Base-by-base conservation (phyloP, 1,140 invertebrate species). In the Stegodyphus dumicola region DNA sequence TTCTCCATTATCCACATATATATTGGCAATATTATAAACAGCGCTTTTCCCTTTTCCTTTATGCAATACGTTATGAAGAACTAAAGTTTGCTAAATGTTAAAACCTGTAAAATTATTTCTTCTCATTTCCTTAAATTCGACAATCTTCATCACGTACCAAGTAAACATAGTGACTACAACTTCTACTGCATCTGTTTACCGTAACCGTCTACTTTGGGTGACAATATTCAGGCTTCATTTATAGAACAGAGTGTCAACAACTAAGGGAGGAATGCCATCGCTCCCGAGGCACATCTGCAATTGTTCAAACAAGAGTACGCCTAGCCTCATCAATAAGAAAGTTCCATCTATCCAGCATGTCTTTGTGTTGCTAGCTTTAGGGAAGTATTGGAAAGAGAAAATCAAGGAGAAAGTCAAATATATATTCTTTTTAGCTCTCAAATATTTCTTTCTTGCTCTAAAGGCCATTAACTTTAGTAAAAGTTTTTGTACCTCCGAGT, bases 371-470 rank as follows among this genome's bases (percentile, higher is more conserved):
- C 73, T 70, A 77, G 48, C 80, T 75, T 75, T 56, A 33, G 81
- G 81, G 81, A 85, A 85, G 81, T 85, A 85, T 85, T 76, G 74
- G 81, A 85, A 76, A 77, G 81, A 76, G 52, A 60, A 85, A 85
- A 85, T 76, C 81, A 77, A 77, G 81, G 18, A 54, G 81, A 85
- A 85, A 85, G 81, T 85, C 74, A 85, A 85, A 85, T 60, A 85
- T 65, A 83, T 76, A 85, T 76, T 83, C 80, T 83, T 81, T 83
- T 60, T 51, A 54, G 60, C 13, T 67, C n/a, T 70, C 51, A 75
- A 66, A 80, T 80, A 71, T 56, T 80, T 80, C 33, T 33, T 33
- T 80, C n/a, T 80, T 71, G 79, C 60, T 60, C 49, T 53, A 75
- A 53, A 75, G 54, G 48, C 17, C 56, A 66, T 83, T 66, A 71